Conservation (phyloP, 1,140 invertebrate genomes). For the Leptopilina boulardi region DNA sequence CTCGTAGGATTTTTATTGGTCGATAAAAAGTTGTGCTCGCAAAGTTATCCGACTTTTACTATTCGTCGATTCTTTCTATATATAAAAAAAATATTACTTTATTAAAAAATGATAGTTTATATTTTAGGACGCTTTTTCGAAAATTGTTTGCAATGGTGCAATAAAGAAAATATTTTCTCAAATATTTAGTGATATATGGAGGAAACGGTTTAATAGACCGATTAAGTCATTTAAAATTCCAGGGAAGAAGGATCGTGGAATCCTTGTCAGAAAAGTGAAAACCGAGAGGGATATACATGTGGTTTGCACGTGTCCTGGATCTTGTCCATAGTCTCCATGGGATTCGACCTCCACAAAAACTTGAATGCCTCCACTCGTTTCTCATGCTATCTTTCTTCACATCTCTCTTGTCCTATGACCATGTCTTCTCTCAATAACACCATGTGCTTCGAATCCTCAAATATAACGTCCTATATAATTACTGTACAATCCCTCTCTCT, state of each 20-base stretch:
- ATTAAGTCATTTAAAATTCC: conserved; percentile 1
- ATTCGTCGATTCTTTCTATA: neutral
- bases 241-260: conserved; percentile 11
- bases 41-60: neutral
- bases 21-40: neutral
- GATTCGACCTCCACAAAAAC: conserved; percentile 30
- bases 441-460: conserved; percentile 29
- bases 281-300: neutral
- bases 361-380: conserved; percentile 14
- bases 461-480: conserved; percentile 19
- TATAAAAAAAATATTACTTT: no score
- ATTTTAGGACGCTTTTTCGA: no score
- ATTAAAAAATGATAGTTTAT: no score
- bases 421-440: conserved; percentile 26
- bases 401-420: conserved; percentile 12
- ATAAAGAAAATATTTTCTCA: neutral
- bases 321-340: conserved; percentile 29
- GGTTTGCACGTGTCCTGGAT: conserved; percentile 21
- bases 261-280: conserved; percentile 23
- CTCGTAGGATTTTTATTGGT: neutral
- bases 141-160: no score
- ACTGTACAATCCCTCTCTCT: neutral
- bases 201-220: neutral
- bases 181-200: neutral
- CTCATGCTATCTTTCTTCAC: conserved; percentile 13